Evolutionary conservation across 2,113 vertebrate species (phyloP), one percentile per base, ranked within the genome.

Genomic region (Turnix velox): DNA sequence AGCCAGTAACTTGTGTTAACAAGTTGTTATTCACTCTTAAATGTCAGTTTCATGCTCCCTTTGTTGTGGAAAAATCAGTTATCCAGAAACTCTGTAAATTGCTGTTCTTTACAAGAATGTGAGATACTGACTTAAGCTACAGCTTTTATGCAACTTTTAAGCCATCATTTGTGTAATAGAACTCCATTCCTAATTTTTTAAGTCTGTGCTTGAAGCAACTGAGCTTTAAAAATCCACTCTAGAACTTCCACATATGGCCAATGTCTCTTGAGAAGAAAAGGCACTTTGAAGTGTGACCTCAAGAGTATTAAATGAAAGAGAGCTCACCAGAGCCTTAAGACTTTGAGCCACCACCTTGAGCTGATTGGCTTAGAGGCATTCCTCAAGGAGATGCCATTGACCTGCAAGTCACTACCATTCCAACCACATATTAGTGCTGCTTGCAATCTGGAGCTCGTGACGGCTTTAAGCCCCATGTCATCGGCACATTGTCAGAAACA

Each of bases 201-300:
- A 97, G 63, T 84, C 82, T 90, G 79, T 94, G 87, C 65, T 95
- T 93, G 90, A 87, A 95, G 92, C 89, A 97, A 51, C 57, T 92
- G 86, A 89, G 97, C 86, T 72, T 80, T 91, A 84, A 94, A 97
- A 88, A 93, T 73, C 84, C 85, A 85, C 80, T 97, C 97, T 98
- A 97, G 94, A 95, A 93, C 96, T 69, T 75, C 87, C 68, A 96
- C 98, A 97, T 97, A 94, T 97, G 97, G 94, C 66, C 66, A 61
- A 7, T 72, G 82, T 76, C 84, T 96, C 95, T 95, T 90, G 83
- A 93, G 84, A 90, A 77, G 39, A 77, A 93, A 90, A 65, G 63
- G 54, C 62, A 40, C 95, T 97, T 97, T 96, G 95, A 97, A 97
- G 96, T 92, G 82, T 88, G 73, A 94, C 90, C 96, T 97, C 85